Evolutionary conservation across 2,113 vertebrate genomes (phyloP), one percentile per base, ranked within the genome.

Genomic region (Campylorhamphus procurvoides): DNA sequence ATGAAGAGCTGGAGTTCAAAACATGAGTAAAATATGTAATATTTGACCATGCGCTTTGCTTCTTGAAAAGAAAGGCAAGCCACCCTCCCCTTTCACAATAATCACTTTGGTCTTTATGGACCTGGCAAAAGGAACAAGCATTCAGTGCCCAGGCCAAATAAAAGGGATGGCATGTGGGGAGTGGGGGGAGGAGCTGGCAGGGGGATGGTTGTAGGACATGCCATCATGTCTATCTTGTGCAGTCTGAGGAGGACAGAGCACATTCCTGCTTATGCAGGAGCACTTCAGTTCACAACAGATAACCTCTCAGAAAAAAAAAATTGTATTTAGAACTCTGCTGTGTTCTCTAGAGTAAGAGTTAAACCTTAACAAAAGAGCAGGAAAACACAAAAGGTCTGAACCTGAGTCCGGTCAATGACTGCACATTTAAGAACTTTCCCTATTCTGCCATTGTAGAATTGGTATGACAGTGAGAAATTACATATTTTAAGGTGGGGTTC

Each of bases 221-320:
- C 2, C 11, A 17, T 42, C 24, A 18, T 50, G 17, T 44, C 16
- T 60, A 0, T 0, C 5, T 71, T 40, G 35, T 74, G 35, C 4
- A 47, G 9, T 33, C 11, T 47, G 31, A 71, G n/a, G 6, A 62
- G 8, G 9, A 71, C 25, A 44, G 27, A 24, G 11, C 8, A 47
- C 0, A 0, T 19, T 73, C 35, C 27, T 58, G 3, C 28, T 72
- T 39, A 3, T 2, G 3, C 10, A 87, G 29, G 12, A 81, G 10
- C 25, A 40, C 3, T 58, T 59, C 11, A 29, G 9, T n/a, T 77
- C 28, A 79, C 5, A 37, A 40, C 3, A 39, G 20, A 42, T 58
- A 4, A 63, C 20, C 17, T 35, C 7, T 14, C 3, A 25, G 17
- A 12, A 47, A 58, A 62, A 47, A 66, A 12, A 49, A n/a, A n/a